These are phyloP conservation scores for Drosophila novamexicana DNA, from an alignment of 1,140 invertebrate genomes.

Conservation along the genomic window DNA sequence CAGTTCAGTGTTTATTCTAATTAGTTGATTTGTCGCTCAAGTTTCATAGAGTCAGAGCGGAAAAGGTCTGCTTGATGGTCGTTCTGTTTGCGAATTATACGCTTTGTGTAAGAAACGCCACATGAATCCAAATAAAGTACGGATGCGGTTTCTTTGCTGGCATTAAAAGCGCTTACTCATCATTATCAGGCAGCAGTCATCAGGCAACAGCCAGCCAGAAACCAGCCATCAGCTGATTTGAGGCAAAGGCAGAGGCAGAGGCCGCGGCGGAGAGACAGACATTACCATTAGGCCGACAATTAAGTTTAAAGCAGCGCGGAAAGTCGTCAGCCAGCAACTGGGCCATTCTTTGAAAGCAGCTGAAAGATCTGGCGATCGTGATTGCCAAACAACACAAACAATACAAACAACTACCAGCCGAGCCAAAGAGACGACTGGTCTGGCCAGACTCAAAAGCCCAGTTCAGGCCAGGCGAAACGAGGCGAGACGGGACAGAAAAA, in stretches of 20 bases:
- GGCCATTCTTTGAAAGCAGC: constrained; percentile 47
- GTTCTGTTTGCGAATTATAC: constrained; percentile 25
- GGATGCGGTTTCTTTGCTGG: constrained; percentile 35
- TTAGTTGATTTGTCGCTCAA: no score
- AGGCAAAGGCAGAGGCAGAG: background rate
- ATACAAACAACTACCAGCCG: no score
- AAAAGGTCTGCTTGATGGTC: constrained; percentile 3
- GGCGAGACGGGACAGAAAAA: constrained; percentile 15
- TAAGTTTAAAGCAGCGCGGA: constrained; percentile 37
- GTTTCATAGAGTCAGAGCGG: background rate
- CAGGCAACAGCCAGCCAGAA: constrained; percentile 8
- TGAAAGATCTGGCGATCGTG: constrained; percentile 51
- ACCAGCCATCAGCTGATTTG: constrained; percentile 44
- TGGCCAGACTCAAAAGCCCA: constrained; percentile 27
- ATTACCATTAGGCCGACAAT: constrained; percentile 43
- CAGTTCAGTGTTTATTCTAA: background rate
- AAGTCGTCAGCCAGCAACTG: constrained; percentile 45
- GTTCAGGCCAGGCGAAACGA: background rate
- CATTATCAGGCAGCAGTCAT: constrained; percentile 41
- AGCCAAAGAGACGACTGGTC: constrained; percentile 43
- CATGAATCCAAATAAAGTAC: constrained; percentile 34
- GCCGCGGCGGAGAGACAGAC: constrained; percentile 3
- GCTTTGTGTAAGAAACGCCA: constrained; percentile 35
- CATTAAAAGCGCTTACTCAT: constrained; percentile 55
- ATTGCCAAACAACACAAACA: constrained; percentile 46